Evolutionary conservation across 2,113 vertebrate species (phyloP).

Genomic region (Pipa parva): DNA sequence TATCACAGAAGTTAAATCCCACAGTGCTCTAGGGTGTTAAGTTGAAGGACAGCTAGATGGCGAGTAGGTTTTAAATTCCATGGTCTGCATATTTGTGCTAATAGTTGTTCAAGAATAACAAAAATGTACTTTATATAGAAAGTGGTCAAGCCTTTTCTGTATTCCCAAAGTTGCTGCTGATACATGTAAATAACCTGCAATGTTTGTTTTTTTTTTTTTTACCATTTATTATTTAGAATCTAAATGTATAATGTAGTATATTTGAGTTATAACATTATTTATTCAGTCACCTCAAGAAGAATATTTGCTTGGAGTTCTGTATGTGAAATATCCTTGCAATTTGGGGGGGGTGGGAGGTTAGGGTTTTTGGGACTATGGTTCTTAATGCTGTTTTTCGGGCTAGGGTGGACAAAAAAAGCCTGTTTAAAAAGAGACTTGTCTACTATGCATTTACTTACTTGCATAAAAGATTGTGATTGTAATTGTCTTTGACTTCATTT

Average conservation of each 20-base stretch:
- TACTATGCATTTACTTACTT: conserved; percentile 42
- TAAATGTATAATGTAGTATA: conserved; percentile 66
- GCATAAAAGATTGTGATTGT: conserved; percentile 44
- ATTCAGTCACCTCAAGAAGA: conserved; percentile 64
- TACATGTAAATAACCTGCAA: conserved; percentile 35
- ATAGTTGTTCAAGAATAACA: not conserved
- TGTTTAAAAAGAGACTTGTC: conserved; percentile 28
- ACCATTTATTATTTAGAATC: conserved; percentile 43
- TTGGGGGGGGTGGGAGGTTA: conserved; percentile 20
- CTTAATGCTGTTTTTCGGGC: conserved; percentile 8
- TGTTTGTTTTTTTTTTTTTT: conserved; percentile 1
- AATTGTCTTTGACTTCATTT: conserved; percentile 30
- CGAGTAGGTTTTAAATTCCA: not conserved
- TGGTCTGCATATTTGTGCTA: not conserved
- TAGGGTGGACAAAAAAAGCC: conserved; percentile 4
- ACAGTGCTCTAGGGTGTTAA: not conserved
- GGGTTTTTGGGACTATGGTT: not conserved
- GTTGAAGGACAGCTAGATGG: not conserved
- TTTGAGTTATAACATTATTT: conserved; percentile 78
- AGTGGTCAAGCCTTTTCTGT: not conserved
- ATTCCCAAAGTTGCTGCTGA: conserved; percentile 18
- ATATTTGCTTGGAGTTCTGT: conserved; percentile 49
- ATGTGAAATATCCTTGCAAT: conserved; percentile 35
- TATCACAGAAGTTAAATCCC: not conserved
- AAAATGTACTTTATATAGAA: conserved; percentile 7